A percentile compares a stretch with the other conserved stretches of the same genome.
Evolutionary conservation across 2,113 vertebrate genomes (phyloP).

Genomic region (Capreolus pygargus): DNA sequence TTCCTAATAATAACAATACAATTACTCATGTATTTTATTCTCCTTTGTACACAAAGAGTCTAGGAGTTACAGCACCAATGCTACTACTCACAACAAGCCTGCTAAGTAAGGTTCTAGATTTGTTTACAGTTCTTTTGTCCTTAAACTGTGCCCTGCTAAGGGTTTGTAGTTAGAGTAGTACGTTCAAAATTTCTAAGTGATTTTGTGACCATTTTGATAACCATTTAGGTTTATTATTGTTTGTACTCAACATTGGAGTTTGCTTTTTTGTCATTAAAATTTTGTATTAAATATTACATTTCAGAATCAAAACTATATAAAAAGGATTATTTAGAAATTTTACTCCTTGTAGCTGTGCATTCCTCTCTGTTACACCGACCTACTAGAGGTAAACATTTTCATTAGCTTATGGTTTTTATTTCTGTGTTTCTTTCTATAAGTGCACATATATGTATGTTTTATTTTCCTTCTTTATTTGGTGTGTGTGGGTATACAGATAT

Average conservation of each 20-base stretch:
- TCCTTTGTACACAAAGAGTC: neutral
- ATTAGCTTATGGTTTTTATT: neutral
- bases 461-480: neutral
- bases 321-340: neutral
- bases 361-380: neutral
- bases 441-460: neutral
- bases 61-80: neutral
- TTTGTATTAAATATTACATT: neutral
- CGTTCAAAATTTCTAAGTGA: constrained; percentile 10
- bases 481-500: neutral
- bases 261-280: neutral
- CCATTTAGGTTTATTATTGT: neutral
- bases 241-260: neutral
- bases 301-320: neutral
- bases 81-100: neutral
- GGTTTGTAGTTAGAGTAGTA: neutral
- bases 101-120: neutral
- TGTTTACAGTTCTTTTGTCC: neutral
- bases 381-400: neutral
- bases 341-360: neutral
- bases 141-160: neutral
- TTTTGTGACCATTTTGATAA: neutral
- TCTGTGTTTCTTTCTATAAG: neutral
- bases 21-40: neutral
- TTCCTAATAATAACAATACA: neutral